Evolutionary conservation across 2,113 vertebrate species (phyloP).

Genomic region (Podarcis raffonei): DNA sequence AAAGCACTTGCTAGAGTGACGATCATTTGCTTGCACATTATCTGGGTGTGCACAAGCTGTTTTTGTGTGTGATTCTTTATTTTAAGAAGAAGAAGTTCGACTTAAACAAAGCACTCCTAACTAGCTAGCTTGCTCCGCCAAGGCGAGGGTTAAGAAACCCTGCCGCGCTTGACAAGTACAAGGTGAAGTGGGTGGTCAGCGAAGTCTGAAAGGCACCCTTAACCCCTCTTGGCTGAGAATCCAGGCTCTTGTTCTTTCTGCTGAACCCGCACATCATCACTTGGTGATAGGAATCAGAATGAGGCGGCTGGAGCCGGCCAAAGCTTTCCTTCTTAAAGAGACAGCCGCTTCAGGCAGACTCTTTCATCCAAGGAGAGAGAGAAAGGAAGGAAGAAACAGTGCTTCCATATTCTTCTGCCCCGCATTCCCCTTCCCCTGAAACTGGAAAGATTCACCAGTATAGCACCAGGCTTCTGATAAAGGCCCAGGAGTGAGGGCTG

Average conservation of each 20-base stretch:
- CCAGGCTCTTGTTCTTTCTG: slow-evolving; percentile 63
- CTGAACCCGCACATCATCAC: slow-evolving; percentile 62
- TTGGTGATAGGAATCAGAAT: slow-evolving; percentile 66
- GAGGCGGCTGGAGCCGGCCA: slow-evolving; percentile 9
- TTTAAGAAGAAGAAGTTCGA: accelerated
- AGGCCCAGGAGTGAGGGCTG: too few relatives aligned
- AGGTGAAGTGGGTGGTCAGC: slow-evolving; percentile 73
- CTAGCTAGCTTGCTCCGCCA: neutral
- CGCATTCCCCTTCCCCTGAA: neutral
- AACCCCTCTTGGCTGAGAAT: slow-evolving; percentile 72
- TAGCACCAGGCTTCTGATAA: too few relatives aligned
- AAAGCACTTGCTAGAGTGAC: neutral
- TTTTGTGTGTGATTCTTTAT: accelerated
- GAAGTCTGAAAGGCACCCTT: slow-evolving; percentile 66
- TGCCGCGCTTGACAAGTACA: slow-evolving; percentile 24
- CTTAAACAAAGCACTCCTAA: accelerated
- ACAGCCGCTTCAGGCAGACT: neutral
- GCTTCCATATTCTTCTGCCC: neutral
- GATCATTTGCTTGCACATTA: accelerated
- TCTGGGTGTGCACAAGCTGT: too few relatives aligned
- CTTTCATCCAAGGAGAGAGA: neutral
- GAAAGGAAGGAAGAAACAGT: neutral
- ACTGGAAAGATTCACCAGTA: neutral
- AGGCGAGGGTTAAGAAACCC: slow-evolving; percentile 23
- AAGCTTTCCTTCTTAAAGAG: slow-evolving; percentile 48